Base-by-base conservation (phyloP, 2,888 invertebrate species). In the Papilio gigon region DNA sequence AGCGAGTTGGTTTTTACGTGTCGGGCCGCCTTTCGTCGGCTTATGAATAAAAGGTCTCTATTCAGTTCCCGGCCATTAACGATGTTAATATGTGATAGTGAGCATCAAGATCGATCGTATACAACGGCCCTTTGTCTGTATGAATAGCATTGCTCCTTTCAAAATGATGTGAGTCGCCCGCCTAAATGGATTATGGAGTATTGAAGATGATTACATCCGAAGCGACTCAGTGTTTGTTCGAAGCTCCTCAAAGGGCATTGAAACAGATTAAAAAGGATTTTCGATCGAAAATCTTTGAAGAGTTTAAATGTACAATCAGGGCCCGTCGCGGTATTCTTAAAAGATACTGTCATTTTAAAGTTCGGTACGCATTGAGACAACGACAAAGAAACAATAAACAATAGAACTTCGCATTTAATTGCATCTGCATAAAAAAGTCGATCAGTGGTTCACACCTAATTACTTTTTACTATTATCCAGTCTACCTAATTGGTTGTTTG, bases 21-120 rank as follows among this genome's bases (percentile, higher is more conserved):
- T 82, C 81, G 78, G 82, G 80, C 77, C 80, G 76, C 71, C 79
- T 80, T 80, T 84, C 82, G 82, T 80, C 80, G 75, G 71, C 76
- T 75, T 78, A 77, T 81, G 83, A 83, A 86, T 85, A 84, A 85
- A 84, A 82, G 81, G 78, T 70, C 77, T 83, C 83, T 85, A 84
- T 83, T 80, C 80, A 77, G 79, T 73, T 82, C 82, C 83, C 83
- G 85, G 80, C 86, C 86, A 88, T 89, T 89, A 88, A 79, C 81
- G 85, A 88, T 84, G 85, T 84, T 87, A 89, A 88, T 88, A 87
- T 79, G 79, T 84, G 84, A 86, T 87, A 84, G 81, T 81, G 83
- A 80, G 78, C 82, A 79, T 79, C 81, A 83, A 85, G 85, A 88
- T 86, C 85, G 87, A 86, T 85, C 78, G 77, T 77, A 71, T 70